Evolutionary conservation across 1,140 invertebrate species (phyloP).

Genomic region (Tribolium castaneum): DNA sequence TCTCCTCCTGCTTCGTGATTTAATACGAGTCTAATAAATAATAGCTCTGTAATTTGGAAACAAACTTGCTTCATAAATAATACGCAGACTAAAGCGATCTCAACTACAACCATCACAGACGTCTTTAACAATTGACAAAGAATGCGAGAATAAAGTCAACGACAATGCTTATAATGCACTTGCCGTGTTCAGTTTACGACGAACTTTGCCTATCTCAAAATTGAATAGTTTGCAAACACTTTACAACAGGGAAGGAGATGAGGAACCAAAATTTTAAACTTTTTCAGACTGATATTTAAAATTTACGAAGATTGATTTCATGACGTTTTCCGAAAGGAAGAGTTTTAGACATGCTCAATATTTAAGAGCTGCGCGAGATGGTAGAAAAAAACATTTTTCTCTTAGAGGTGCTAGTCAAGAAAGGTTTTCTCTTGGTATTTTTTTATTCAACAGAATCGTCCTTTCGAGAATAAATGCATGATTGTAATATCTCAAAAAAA

Average conservation of each 20-base stretch:
- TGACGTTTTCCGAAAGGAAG: background rate
- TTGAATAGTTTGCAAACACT: background rate
- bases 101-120: slow-evolving; percentile 17
- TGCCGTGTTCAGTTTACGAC: background rate
- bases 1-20: background rate
- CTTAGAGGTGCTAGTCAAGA: too few relatives aligned
- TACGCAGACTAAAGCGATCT: slow-evolving; percentile 8
- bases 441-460: too few relatives aligned
- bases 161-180: background rate
- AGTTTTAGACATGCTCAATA: background rate
- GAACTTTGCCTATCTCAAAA: background rate
- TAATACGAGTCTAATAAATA: slow-evolving; percentile 27
- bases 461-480: too few relatives aligned
- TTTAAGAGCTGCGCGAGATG: background rate
- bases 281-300: background rate
- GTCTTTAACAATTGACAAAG: slow-evolving; percentile 11
- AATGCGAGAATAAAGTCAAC: slow-evolving; percentile 4
- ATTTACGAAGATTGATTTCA: background rate
- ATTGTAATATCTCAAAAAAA: too few relatives aligned
- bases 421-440: too few relatives aligned
- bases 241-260: background rate
- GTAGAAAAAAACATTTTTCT: too few relatives aligned
- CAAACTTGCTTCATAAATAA: slow-evolving; percentile 34
- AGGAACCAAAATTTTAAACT: too few relatives aligned
- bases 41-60: slow-evolving; percentile 20